A percentile compares a stretch with the other conserved stretches of the same genome.
These are phyloP conservation scores for Catajapyx aquilonaris DNA, from an alignment of 1,140 invertebrate genomes.

Conservation along the genomic window DNA sequence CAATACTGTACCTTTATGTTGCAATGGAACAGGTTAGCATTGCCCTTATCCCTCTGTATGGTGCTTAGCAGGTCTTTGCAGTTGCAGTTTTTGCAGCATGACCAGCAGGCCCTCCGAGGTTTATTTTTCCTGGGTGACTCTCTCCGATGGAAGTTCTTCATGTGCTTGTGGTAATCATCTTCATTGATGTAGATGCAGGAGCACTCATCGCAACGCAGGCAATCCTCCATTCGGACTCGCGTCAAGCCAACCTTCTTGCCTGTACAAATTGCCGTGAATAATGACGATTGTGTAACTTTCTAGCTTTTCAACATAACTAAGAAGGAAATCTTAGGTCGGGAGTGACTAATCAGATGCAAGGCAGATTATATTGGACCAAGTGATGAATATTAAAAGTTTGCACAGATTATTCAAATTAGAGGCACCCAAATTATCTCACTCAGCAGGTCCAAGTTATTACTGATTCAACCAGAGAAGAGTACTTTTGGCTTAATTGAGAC, in stretches of 20 bases:
- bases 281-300: not conserved
- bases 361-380: too few relatives aligned
- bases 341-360: too few relatives aligned
- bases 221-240: constrained; percentile 16
- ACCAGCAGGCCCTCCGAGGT: constrained; percentile 10
- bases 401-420: too few relatives aligned
- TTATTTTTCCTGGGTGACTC: constrained; percentile 7
- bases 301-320: too few relatives aligned
- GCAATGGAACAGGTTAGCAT: constrained; percentile 10
- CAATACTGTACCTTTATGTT: constrained; percentile 14
- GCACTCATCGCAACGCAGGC: constrained; percentile 17
- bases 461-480: not conserved
- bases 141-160: constrained; percentile 16
- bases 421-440: too few relatives aligned
- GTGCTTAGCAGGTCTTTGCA: constrained; percentile 8
- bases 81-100: constrained; percentile 13
- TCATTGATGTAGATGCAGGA: constrained; percentile 18
- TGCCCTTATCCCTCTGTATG: constrained; percentile 8
- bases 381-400: too few relatives aligned
- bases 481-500: not conserved
- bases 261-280: too few relatives aligned
- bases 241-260: constrained; percentile 15
- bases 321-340: too few relatives aligned
- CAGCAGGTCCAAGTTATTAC: too few relatives aligned
- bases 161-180: constrained; percentile 17